Percentiles rank a stretch among this genome's conserved stretches.
phyloP scores from a whole-genome alignment of 2,113 vertebrate species.

The Collichthys lucidus region DNA sequence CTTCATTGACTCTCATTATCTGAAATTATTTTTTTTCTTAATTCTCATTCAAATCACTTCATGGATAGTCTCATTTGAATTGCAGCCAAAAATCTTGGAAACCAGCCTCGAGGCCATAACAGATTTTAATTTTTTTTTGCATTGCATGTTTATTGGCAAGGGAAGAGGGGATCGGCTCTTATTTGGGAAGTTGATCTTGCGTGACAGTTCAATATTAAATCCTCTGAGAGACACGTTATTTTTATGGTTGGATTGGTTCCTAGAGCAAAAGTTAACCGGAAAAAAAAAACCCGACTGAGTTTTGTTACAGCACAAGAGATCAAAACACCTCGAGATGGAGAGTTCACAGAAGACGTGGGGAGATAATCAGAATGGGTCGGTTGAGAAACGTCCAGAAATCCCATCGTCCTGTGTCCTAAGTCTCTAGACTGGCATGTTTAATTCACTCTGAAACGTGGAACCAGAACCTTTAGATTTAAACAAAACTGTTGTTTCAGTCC shows the following conservation, averaged over 20 bases:
- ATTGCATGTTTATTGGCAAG: constrained; percentile 51
- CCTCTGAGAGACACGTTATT: constrained; percentile 48
- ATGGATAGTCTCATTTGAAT: constrained; percentile 7
- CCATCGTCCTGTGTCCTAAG: too few relatives aligned
- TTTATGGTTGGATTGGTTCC: constrained; percentile 35
- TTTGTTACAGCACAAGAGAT: constrained; percentile 14
- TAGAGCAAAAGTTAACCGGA: not conserved
- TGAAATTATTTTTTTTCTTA: not conserved
- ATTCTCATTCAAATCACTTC: constrained; percentile 37
- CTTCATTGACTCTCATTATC: not conserved
- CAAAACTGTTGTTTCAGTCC: not conserved
- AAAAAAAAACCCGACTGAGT: not conserved
- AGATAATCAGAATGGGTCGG: not conserved
- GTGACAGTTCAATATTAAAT: constrained; percentile 68
- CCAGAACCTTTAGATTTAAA: not conserved
- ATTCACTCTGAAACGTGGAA: not conserved
- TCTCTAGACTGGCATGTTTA: not conserved
- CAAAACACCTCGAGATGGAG: not conserved
- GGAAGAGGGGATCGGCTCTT: constrained; percentile 35
- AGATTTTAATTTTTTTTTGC: constrained; percentile 32
- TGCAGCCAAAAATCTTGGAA: constrained; percentile 27
- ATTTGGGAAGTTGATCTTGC: constrained; percentile 66
- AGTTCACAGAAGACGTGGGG: not conserved
- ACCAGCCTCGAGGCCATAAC: constrained; percentile 29
- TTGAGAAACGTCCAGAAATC: not conserved